A percentile compares a stretch with the other conserved stretches of the same genome.
Conservation (phyloP, 2,797 vertebrate genomes). For the Eutrigla gurnardus region DNA sequence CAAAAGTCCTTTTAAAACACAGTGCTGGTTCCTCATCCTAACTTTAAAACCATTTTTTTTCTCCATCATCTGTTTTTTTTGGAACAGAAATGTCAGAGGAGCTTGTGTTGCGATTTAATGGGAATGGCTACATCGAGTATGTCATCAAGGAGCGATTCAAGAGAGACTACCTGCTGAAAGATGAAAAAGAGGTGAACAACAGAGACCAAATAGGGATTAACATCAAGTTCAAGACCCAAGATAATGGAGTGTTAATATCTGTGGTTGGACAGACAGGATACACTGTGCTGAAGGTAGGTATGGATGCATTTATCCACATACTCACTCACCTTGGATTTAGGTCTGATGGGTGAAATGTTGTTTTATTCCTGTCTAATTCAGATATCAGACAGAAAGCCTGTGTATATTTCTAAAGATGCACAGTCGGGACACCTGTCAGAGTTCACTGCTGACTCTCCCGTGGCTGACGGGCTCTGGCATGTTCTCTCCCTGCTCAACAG, state of each 20-base stretch:
- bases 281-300: slow-evolving; percentile 69
- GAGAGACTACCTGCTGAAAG: slow-evolving; percentile 76
- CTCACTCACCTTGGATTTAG: neutral
- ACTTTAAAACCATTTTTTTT: neutral
- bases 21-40: neutral
- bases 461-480: slow-evolving; percentile 83
- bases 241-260: slow-evolving; percentile 74
- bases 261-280: slow-evolving; percentile 58
- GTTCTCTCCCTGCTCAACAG: slow-evolving; percentile 68
- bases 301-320: neutral
- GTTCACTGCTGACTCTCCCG: slow-evolving; percentile 54
- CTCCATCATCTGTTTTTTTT: slow-evolving; percentile 1
- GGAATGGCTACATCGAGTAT: slow-evolving; percentile 79
- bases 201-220: slow-evolving; percentile 61
- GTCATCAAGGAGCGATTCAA: slow-evolving; percentile 82
- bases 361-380: slow-evolving; percentile 49
- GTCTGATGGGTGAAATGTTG: neutral
- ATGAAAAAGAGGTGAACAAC: slow-evolving; percentile 13
- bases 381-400: slow-evolving; percentile 77
- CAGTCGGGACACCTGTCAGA: slow-evolving; percentile 66
- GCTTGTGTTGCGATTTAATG: slow-evolving; percentile 73
- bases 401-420: slow-evolving; percentile 63
- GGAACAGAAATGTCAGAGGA: slow-evolving; percentile 77
- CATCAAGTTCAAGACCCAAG: slow-evolving; percentile 79
- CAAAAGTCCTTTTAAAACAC: neutral